A percentile compares a stretch with the other conserved stretches of the same genome.
Conservation (phyloP, 2,797 vertebrate species). For the Mormyrops attenuatus region DNA sequence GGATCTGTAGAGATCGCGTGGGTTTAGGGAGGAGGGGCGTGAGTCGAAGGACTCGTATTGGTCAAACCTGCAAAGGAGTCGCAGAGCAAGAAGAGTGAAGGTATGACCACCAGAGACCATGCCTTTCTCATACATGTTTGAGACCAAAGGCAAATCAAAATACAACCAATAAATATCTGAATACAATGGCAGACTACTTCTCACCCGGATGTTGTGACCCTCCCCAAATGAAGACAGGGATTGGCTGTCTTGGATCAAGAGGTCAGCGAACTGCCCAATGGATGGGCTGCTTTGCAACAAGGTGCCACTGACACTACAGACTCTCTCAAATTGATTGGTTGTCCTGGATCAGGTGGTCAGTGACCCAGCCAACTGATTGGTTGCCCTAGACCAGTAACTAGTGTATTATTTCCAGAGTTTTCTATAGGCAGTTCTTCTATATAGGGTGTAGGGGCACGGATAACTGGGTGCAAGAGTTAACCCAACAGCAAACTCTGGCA, state of each 20-base stretch:
- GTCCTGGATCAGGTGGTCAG: not conserved
- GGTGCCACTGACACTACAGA: not conserved
- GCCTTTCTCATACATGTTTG: constrained; percentile 46
- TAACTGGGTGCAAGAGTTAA: not conserved
- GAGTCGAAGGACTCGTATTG: constrained; percentile 88
- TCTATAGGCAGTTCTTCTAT: not conserved
- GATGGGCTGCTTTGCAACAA: not conserved
- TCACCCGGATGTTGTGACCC: not conserved
- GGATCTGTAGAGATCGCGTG: constrained; percentile 84
- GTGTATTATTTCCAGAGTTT: not conserved
- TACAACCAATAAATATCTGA: not conserved
- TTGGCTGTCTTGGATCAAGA: not conserved
- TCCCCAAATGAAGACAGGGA: constrained; percentile 8
- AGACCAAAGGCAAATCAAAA: constrained; percentile 5
- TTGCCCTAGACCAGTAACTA: not conserved
- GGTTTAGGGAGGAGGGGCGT: constrained; percentile 67
- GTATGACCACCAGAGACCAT: constrained; percentile 16
- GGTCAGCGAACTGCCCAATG: not conserved
- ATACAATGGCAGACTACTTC: constrained; percentile 17
- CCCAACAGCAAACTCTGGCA: not conserved
- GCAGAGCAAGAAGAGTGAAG: constrained; percentile 39
- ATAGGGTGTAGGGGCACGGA: not conserved
- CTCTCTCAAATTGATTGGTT: not conserved
- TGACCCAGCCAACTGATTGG: not conserved
- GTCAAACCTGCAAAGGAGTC: constrained; percentile 78